phyloP scores from a whole-genome alignment of 2,888 invertebrate species.

The Selenia dentaria region DNA sequence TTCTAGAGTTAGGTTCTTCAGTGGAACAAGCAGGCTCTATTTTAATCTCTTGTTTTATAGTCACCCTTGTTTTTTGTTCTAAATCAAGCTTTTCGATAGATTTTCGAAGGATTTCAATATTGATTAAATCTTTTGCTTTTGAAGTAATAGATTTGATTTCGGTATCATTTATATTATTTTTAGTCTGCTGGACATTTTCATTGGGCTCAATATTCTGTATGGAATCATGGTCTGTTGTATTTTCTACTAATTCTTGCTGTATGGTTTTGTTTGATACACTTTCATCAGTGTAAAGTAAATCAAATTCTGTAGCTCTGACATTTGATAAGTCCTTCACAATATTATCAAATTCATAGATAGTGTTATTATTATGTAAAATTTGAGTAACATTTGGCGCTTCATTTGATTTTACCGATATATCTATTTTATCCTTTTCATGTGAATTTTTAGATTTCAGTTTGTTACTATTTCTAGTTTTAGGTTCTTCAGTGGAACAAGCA shows the following conservation, averaged over 20 bases:
- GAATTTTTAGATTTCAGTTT: neutral
- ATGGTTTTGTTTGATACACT: slow-evolving; percentile 19
- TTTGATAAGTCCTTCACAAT: slow-evolving; percentile 64
- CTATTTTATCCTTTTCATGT: slow-evolving; percentile 12
- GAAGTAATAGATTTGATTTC: slow-evolving; percentile 1
- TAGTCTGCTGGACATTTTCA: neutral
- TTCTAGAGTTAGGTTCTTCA: slow-evolving; percentile 18
- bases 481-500: slow-evolving; percentile 20
- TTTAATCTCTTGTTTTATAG: slow-evolving; percentile 30
- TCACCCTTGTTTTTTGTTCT: slow-evolving; percentile 35
- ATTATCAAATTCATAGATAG: slow-evolving; percentile 68
- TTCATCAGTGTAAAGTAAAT: slow-evolving; percentile 53
- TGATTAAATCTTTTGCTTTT: slow-evolving; percentile 10
- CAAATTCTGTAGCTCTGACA: slow-evolving; percentile 69
- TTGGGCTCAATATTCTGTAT: neutral
- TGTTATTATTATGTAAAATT: slow-evolving; percentile 44
- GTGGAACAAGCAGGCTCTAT: slow-evolving; percentile 26
- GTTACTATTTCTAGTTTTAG: slow-evolving; percentile 16
- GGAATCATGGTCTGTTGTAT: neutral
- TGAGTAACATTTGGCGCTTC: slow-evolving; percentile 26
- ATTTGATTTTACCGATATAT: slow-evolving; percentile 29
- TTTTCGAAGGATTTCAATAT: slow-evolving; percentile 37
- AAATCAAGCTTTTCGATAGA: slow-evolving; percentile 48
- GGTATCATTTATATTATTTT: slow-evolving; percentile 23
- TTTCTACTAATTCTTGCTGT: slow-evolving; percentile 20